phyloP scores from a whole-genome alignment of 2,113 vertebrate genomes.

The Rhombomys opimus region DNA sequence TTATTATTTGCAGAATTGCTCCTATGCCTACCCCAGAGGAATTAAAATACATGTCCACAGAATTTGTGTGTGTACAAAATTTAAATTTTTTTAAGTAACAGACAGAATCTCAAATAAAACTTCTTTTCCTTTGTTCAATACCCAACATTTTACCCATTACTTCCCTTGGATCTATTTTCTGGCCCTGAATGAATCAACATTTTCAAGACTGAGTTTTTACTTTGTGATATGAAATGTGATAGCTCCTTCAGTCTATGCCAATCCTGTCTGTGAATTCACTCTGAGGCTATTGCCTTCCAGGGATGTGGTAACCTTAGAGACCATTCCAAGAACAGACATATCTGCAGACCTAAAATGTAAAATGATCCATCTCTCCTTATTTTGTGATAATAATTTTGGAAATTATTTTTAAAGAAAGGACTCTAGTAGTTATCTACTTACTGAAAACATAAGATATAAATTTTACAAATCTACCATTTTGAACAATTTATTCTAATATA shows the following conservation, averaged over 20 bases:
- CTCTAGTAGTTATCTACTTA: neutral
- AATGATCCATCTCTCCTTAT: neutral
- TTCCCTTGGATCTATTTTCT: neutral
- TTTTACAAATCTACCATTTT: neutral
- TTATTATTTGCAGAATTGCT: neutral
- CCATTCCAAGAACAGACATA: neutral
- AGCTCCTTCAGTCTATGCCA: too few species aligned
- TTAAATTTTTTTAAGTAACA: neutral
- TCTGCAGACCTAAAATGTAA: neutral
- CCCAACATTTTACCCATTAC: neutral
- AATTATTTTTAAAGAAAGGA: neutral
- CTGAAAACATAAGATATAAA: neutral
- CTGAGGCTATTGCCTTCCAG: too few species aligned
- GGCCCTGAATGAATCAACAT: neutral
- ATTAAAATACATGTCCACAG: neutral
- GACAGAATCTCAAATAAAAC: neutral
- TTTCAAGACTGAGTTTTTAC: neutral
- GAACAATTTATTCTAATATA: neutral
- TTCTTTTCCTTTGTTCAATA: neutral
- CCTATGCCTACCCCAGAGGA: neutral
- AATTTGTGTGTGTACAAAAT: neutral
- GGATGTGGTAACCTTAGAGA: neutral
- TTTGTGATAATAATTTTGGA: neutral
- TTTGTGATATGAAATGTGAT: neutral
- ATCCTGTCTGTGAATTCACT: neutral